Evolutionary conservation across 2,113 vertebrate species (phyloP), one percentile per base, ranked within the genome.

Genomic region (Grus americana): DNA sequence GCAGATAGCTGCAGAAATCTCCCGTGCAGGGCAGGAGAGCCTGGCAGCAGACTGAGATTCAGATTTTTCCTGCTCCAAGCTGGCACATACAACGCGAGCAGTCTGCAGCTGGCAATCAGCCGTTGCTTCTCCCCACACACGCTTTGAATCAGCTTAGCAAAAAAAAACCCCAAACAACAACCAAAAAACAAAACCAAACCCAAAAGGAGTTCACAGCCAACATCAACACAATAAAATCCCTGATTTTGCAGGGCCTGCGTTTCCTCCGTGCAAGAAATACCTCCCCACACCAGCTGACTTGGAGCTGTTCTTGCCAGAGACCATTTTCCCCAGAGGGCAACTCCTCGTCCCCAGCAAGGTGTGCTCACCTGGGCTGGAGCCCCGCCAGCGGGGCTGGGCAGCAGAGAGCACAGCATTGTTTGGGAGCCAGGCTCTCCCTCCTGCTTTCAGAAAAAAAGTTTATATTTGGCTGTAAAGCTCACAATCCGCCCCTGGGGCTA

Each of bases 71-170:
- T 87, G 84, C 84, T 91, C 73, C 0, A 5, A 78, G 72, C 83
- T 24, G 67, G 89, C 57, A 59, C 22, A 4, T 7, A 1, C 1
- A 7, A 49, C 16, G 65, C 12, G 72, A 62, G 42, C 66, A 79
- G 74, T 3, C 79, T 59, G 91, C 34, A 54, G 78, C 46, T 62
- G 86, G 91, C 65, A 8, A 19, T 4, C 32, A 22, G 82, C 86
- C 80, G 63, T 1, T 0, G 0, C 86, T 44, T 42, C 79, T 58
- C 2, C 0, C 32, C n/a, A 15, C 42, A 22, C 50, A 32, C 44
- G 15, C 13, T 30, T 23, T 6, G 26, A 68, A 73, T 54, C 26
- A 14, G 30, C 7, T 58, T 11, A 22, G 21, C 3, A 9, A 22
- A 50, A 40, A 23, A 8, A 20, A 15, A 15, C 11, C 3, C 34